A percentile compares a stretch with the other conserved stretches of the same genome.
Conservation (phyloP, 2,888 invertebrate genomes). For the Plemyria rubiginata region DNA sequence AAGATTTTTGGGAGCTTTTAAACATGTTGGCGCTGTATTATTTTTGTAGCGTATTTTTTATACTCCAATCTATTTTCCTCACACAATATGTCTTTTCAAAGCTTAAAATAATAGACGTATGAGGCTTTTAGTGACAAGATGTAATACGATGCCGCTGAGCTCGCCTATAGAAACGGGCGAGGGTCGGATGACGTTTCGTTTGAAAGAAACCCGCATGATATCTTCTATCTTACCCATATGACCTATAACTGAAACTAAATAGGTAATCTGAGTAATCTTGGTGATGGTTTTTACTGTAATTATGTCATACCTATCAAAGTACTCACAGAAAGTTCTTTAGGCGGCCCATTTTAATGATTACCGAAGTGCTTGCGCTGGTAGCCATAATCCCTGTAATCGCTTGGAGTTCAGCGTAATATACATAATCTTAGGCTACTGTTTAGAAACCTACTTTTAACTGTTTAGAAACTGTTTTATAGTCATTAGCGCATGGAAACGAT, state of each 20-base stretch:
- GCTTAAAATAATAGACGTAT: neutral
- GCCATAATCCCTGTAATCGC: neutral
- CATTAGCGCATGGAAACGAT: too few relatives aligned
- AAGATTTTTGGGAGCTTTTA: conserved; percentile 10
- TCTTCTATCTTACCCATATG: conserved; percentile 4
- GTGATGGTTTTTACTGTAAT: neutral
- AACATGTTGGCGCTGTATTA: conserved; percentile 2
- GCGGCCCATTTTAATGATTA: neutral
- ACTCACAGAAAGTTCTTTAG: neutral
- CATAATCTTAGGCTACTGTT: too few relatives aligned
- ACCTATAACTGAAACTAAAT: neutral
- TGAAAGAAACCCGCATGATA: conserved; percentile 4
- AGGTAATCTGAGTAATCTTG: neutral
- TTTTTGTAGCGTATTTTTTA: neutral
- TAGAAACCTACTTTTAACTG: too few relatives aligned
- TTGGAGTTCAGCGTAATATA: neutral
- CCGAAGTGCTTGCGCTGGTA: neutral
- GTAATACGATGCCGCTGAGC: conserved; percentile 21
- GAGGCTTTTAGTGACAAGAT: conserved; percentile 7
- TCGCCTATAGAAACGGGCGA: conserved; percentile 1
- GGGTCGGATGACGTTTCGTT: conserved; percentile 17
- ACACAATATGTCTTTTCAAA: conserved; percentile 7
- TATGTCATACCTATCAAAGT: neutral
- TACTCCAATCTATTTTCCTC: neutral
- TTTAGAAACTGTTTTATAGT: too few relatives aligned